Evolutionary conservation across 2,113 vertebrate genomes (phyloP).

Genomic region (Myotis yumanensis): DNA sequence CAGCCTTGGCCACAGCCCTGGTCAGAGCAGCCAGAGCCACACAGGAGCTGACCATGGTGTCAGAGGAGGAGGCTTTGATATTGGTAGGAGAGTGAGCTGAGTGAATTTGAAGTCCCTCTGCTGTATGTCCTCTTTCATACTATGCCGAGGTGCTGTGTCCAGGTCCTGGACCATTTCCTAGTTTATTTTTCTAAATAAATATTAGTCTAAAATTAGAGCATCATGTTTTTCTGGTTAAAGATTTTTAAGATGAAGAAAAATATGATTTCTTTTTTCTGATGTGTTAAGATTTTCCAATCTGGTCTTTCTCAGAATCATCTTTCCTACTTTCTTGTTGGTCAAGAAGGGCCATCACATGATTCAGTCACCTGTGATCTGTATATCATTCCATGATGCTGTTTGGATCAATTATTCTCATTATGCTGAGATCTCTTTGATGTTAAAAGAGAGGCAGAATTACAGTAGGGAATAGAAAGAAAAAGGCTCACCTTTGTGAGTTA

Average conservation of each 20-base stretch:
- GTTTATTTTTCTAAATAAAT: slow-evolving; percentile 9
- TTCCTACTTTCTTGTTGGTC: background rate
- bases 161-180: background rate
- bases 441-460: slow-evolving; percentile 2
- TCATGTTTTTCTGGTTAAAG: background rate
- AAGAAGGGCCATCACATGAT: too few species aligned
- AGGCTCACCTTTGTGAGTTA: background rate
- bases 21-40: slow-evolving; percentile 49
- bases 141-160: background rate
- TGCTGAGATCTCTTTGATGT: slow-evolving; percentile 32
- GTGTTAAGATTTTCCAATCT: background rate
- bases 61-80: background rate
- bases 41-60: slow-evolving; percentile 59
- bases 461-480: background rate
- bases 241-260: slow-evolving; percentile 19
- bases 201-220: background rate
- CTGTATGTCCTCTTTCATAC: slow-evolving; percentile 38
- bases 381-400: background rate
- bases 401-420: background rate
- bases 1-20: background rate
- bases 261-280: background rate
- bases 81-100: background rate
- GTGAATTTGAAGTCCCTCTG: background rate
- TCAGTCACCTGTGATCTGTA: background rate
- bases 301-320: background rate